Evolutionary conservation across 2,888 invertebrate species (phyloP), one percentile per base, ranked within the genome.

Genomic region (Eristalis pertinax): DNA sequence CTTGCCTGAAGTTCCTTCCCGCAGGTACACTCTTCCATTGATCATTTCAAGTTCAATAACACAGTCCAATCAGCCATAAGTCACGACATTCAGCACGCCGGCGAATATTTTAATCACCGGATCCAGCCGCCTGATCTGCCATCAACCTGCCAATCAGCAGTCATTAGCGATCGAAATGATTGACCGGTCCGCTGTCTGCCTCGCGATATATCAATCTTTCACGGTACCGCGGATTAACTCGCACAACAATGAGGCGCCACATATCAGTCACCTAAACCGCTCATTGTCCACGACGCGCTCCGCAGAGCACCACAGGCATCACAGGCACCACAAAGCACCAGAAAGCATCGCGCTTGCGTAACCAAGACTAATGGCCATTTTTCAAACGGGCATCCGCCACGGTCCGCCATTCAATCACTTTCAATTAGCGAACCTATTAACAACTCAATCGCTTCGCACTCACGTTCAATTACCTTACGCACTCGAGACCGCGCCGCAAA

Each of bases 391-490:
- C n/a, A 15, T 43, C 38, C 43, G 43, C n/a, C 43, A 43, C n/a
- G 15, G 43, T 13, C 43, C 43, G 43, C 43, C 43, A 43, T 43
- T 43, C 43, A 43, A 15, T 43, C 43, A 50, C 50, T 50, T 50
- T 60, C 26, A 60, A 60, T 60, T 41, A 77, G 50, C 77, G 73
- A 69, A 32, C 65, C 74, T 50, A 78, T 74, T 78, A 74, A 65
- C 85, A 86, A 86, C 60, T 78, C 74, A 82, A 78, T 82, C 65
- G 77, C 69, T 70, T 69, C 77, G 68, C 43, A 43, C 50, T 58
- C 73, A 60, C 65, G 24, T 64, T 22, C 38, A 76, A 67, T 72
- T 73, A 69, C 64, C 43, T 63, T 58, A 81, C 85, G 81, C 77
- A 82, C 75, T 56, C 65, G 38, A 70, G 67, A 38, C 32, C 41